Percentiles rank a stretch among this genome's conserved stretches.
These are phyloP conservation scores for Toxotes jaculatrix DNA, from an alignment of 2,113 vertebrate species.

Conservation along the genomic window DNA sequence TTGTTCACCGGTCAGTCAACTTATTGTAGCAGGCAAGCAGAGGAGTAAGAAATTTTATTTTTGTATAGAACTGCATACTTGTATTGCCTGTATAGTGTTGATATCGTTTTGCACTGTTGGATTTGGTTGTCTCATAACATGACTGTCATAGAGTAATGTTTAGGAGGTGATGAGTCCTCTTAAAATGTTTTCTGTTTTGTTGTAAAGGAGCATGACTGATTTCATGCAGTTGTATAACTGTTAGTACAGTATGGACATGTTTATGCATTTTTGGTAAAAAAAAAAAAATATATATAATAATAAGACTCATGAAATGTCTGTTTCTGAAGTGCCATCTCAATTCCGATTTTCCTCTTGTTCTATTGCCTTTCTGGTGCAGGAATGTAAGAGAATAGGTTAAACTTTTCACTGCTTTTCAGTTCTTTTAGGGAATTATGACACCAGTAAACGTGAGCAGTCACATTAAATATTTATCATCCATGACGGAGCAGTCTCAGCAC, in stretches of 20 bases:
- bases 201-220: constrained; percentile 3
- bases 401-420: not conserved
- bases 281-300: not conserved
- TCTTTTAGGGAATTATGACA: not conserved
- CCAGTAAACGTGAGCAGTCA: not conserved
- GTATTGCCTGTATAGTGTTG: constrained; percentile 24
- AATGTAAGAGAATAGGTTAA: not conserved
- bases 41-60: constrained; percentile 43
- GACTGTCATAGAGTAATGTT: constrained; percentile 31
- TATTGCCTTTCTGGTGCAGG: constrained; percentile 29
- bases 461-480: not conserved
- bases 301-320: constrained; percentile 5
- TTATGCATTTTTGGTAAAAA: constrained; percentile 2
- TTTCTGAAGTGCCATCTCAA: constrained; percentile 34
- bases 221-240: constrained; percentile 19
- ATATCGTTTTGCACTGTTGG: constrained; percentile 60
- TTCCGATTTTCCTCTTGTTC: not conserved
- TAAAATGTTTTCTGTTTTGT: constrained; percentile 24
- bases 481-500: not conserved
- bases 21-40: constrained; percentile 48
- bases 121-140: not conserved
- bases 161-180: not conserved
- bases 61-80: constrained; percentile 54
- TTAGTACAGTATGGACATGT: not conserved
- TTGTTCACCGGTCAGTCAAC: not conserved